Base-by-base conservation (phyloP, 2,888 invertebrate species). In the Synanthedon formicaeformis region DNA sequence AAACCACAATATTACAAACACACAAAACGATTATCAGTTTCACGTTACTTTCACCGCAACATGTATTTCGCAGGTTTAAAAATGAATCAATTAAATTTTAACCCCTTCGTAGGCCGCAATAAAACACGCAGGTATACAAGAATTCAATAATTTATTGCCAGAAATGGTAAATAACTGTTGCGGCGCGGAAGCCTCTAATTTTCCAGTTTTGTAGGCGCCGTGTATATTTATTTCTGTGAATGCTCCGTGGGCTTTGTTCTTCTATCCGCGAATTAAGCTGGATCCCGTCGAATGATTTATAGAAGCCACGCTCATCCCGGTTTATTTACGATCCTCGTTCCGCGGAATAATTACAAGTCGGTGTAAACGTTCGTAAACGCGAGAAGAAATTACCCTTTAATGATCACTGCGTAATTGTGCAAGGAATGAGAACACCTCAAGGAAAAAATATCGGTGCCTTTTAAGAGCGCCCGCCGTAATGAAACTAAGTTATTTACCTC, bases 281-380 rank as follows among this genome's bases (percentile, higher is more conserved):
- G 75, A 78, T 76, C 69, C 68, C 71, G 67, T 69, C 77, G 76
- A 85, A 86, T 86, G 85, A 86, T 86, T 87, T 87, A 86, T 81
- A 83, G 75, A 80, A 79, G 78, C 78, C 74, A 71, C 73, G 79
- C 74, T 84, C 80, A 85, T 83, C 83, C 86, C 73, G 70, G 59
- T 82, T 85, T 84, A 85, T 87, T 87, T 87, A 86, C 83, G 83
- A 72, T 70, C 69, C 70, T 67, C 77, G 74, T 74, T 75, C 72
- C 73, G 74, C 74, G 72, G 78, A 81, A 83, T 85, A 85, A 87
- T 86, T 85, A 84, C 78, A 77, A 76, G 69, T 69, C 70, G 66
- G 73, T 73, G 73, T 78, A 79, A 81, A 81, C 76, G 76, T 74
- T 78, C 67, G 75, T 73, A 73, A 81, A 79, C 78, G 80, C 80